These are phyloP conservation scores for Myiopsitta monachus DNA, from an alignment of 2,113 vertebrate species.

Conservation along the genomic window DNA sequence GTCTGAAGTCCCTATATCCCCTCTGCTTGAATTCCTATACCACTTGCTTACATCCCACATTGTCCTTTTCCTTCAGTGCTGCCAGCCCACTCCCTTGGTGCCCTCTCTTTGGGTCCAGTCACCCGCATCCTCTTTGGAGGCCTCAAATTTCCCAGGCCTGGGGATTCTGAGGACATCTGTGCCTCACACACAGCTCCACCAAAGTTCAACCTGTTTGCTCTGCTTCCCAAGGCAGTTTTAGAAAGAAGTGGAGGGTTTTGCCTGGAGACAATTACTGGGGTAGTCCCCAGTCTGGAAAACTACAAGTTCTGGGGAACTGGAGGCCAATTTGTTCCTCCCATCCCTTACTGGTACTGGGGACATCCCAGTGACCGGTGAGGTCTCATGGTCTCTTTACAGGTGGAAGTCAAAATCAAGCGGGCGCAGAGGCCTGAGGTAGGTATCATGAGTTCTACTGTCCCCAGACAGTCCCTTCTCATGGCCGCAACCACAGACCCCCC, in stretches of 20 bases:
- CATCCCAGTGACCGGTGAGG: background rate
- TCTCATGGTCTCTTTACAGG: background rate
- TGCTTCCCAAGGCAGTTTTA: background rate
- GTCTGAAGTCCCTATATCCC: accelerated
- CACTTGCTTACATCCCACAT: accelerated
- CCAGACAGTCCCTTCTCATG: no score
- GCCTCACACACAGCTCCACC: no score
- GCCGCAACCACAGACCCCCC: background rate
- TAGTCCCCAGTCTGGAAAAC: background rate
- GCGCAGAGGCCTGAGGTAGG: no score
- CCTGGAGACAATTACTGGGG: accelerated
- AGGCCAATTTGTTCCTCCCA: background rate
- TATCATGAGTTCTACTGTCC: accelerated
- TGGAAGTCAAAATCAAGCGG: accelerated
- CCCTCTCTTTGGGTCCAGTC: no score
- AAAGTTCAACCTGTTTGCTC: background rate
- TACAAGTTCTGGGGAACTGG: background rate
- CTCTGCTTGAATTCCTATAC: background rate
- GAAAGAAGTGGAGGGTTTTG: background rate
- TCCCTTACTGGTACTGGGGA: background rate
- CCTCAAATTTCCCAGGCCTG: background rate
- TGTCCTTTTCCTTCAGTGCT: background rate
- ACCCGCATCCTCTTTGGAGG: no score
- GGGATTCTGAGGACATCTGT: background rate
- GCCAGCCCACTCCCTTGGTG: background rate